A percentile compares a stretch with the other conserved stretches of the same genome.
Evolutionary conservation across 2,797 vertebrate genomes (phyloP).

Genomic region (Perdix hodgsoniae): DNA sequence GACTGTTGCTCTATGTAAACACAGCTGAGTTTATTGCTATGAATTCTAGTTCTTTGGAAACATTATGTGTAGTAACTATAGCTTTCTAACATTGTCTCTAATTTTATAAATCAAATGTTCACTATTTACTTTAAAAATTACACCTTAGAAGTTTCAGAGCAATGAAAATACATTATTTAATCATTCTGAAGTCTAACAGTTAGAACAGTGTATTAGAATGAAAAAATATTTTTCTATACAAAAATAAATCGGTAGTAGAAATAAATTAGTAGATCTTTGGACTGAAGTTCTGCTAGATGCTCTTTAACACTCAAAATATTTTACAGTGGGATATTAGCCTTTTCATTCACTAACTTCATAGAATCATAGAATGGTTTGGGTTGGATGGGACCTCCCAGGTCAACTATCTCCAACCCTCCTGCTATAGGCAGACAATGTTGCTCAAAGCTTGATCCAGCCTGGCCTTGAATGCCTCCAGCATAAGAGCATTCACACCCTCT

Average conservation of each 20-base stretch:
- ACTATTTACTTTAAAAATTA: neutral
- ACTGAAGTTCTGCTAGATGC: neutral
- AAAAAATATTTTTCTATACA: neutral
- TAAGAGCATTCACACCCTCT: too few species aligned
- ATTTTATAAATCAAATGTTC: neutral
- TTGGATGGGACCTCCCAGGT: too few species aligned
- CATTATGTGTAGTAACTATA: neutral
- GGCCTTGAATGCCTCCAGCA: too few species aligned
- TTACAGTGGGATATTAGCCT: neutral
- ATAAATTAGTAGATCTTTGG: neutral
- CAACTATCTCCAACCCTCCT: too few species aligned
- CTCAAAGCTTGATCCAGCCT: too few species aligned
- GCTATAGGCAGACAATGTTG: too few species aligned
- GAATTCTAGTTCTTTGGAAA: neutral
- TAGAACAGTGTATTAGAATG: neutral
- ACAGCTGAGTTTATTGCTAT: neutral
- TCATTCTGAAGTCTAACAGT: neutral
- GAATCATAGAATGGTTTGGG: too few species aligned
- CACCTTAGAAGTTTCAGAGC: neutral
- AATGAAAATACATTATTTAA: neutral
- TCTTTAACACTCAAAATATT: neutral
- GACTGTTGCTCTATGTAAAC: slow-evolving; percentile 20
- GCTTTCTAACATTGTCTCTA: neutral
- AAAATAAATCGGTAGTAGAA: neutral
- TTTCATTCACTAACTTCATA: neutral